Evolutionary conservation across 1,140 invertebrate genomes (phyloP).

Genomic region (Hypsibius dujardini): DNA sequence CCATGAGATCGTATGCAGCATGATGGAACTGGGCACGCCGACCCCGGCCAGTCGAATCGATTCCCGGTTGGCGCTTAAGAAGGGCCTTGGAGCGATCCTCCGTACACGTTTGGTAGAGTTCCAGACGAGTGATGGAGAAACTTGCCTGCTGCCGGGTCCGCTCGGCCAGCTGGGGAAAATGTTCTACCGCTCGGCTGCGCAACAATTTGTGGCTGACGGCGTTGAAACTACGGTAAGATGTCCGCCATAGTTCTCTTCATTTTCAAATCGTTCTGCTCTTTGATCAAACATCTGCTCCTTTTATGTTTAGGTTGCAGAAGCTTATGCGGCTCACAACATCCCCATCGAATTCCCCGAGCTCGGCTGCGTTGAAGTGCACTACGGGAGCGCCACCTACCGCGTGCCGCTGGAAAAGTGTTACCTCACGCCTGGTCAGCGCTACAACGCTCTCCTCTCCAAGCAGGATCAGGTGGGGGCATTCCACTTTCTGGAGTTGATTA

Average conservation of each 20-base stretch:
- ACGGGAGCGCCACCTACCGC: neutral
- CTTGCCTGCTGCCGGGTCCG: neutral
- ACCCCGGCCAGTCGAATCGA: neutral
- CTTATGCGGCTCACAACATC: too few relatives aligned
- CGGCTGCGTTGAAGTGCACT: neutral
- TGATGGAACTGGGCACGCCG: neutral
- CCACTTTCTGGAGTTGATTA: neutral
- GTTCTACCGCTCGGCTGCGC: neutral
- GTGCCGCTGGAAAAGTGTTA: neutral
- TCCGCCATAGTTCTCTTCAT: neutral
- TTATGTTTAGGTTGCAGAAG: too few relatives aligned
- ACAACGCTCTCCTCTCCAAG: neutral
- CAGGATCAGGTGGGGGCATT: slow-evolving; percentile 1
- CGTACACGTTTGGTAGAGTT: neutral
- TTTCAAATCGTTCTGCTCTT: too few relatives aligned
- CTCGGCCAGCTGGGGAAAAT: neutral
- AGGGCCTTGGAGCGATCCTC: neutral
- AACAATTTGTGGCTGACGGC: neutral
- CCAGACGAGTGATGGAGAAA: neutral
- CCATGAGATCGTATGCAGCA: too few relatives aligned
- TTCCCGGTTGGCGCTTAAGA: neutral
- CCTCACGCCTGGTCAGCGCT: neutral
- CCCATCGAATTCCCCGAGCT: neutral
- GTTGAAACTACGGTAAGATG: neutral
- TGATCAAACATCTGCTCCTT: too few relatives aligned